Base-by-base conservation (phyloP, 2,113 vertebrate species). In the Accipiter cooperii region DNA sequence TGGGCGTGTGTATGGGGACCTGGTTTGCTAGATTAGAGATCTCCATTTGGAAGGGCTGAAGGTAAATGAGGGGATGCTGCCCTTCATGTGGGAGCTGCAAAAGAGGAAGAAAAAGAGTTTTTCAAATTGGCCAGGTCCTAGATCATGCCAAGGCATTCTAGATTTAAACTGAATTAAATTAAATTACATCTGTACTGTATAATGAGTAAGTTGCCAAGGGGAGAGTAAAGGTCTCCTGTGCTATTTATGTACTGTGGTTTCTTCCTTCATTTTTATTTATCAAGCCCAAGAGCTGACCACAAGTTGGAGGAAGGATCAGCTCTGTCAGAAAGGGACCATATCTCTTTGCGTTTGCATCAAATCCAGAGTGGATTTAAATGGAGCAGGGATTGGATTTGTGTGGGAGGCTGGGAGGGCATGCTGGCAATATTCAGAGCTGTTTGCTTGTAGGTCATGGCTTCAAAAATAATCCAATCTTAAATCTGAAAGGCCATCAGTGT, bases 401-500 rank as follows among this genome's bases (percentile, higher is more conserved):
- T 13, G 49, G 34, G 47, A 29, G 26, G 15, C 36, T 9, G 26
- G 2, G 5, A 15, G 11, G 11, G 3, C 0, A 51, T 28, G 18
- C 38, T 33, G 2, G 26, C 17, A 47, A 9, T 46, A 52, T 19
- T 51, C 38, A 12, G 40, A 19, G 10, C 66, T 87, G 77, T 17
- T 36, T n/a, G 20, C 57, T 29, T n/a, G 2, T 2, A 20, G 81
- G 46, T 65, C 49, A 5, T 9, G 4, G 29, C 7, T 57, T 64
- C 60, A 20, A 8, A 18, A n/a, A 5, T 3, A 24, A 75, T 38
- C 65, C 47, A 14, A 0, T 24, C 60, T 21, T 1, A 0, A 25
- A 15, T 26, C 29, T 21, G 47, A 51, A 13, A 52, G 69, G 77
- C 46, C 22, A 0, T 44, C 8, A 0, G 26, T 5, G 34, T 40